Base-by-base conservation (phyloP, 2,797 vertebrate genomes). In the Fringilla coelebs region DNA sequence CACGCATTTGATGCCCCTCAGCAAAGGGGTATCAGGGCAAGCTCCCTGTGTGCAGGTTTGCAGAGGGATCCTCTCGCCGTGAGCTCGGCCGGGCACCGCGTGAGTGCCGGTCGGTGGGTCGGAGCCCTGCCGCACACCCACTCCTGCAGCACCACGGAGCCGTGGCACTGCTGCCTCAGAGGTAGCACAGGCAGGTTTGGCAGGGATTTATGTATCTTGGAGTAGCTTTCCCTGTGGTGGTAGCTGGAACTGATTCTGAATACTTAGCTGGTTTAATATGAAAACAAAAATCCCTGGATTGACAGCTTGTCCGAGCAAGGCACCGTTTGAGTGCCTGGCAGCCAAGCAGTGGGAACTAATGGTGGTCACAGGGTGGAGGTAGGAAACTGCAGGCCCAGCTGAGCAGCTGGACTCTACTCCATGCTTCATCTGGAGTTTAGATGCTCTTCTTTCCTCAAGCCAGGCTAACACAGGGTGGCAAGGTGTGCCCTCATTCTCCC, bases 201-300 rank as follows among this genome's bases (percentile, higher is more conserved):
- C 90, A 94, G 51, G 46, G 76, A 62, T 54, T 73, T 86, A 77
- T 72, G 54, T 89, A 70, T 88, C 79, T 91, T 91, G 95, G 93
- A 96, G 76, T 70, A 58, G 58, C 60, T 85, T 90, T 81, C 45
- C 34, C 76, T 2, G 0, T 7, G 13, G 81, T 12, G 19, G 94
- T 88, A 89, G 85, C 89, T 95, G 85, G 89, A 96, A 84, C 24
- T 3, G 13, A 71, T 94, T 83, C 88, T 76, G 90, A 94, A 88
- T 88, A 91, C 73, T 95, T 86, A 86, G 76, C 70, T 86, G 88
- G 80, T 86, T 96, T 94, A 81, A 93, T 63, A 88, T 25, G 60
- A 93, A 95, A 96, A 93, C 73, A 96, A 86, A 95, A 93, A 84
- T 79, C 77, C 74, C 55, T 75, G 60, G 71, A 88, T n/a, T 81